Conservation (phyloP, 2,113 vertebrate genomes). For the Arvicanthis niloticus region DNA sequence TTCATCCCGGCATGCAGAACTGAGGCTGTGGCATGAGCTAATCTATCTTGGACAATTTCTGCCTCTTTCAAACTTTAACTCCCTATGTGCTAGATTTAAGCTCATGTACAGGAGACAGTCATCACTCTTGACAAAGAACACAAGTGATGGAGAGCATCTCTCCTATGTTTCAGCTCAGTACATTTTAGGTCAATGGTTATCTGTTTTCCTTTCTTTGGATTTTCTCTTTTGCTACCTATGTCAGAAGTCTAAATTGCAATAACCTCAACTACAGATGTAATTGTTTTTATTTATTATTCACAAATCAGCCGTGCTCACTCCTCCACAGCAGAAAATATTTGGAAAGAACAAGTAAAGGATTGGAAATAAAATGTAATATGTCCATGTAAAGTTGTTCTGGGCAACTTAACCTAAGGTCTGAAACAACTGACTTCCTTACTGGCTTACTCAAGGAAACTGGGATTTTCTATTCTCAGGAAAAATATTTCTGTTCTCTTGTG, state of each 20-base stretch:
- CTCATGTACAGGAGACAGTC: neutral
- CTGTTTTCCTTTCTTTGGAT: neutral
- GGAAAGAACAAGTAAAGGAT: neutral
- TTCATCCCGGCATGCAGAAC: neutral
- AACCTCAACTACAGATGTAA: neutral
- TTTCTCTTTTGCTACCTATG: neutral
- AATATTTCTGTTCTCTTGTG: neutral
- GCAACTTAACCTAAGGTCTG: neutral
- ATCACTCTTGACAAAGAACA: neutral
- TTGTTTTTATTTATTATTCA: neutral
- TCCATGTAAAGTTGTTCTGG: neutral
- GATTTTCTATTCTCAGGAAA: neutral
- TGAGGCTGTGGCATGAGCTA: neutral
- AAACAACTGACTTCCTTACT: neutral
- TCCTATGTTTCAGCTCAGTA: neutral
- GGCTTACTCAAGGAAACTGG: neutral
- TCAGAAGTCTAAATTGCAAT: neutral
- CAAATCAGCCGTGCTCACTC: neutral
- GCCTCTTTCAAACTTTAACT: conserved; percentile 54
- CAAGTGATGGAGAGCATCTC: neutral
- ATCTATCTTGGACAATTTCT: neutral
- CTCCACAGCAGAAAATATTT: neutral
- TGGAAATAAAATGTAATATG: neutral
- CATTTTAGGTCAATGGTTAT: neutral
- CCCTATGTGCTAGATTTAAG: conserved; percentile 29